phyloP scores from a whole-genome alignment of 1,140 invertebrate genomes.

The Choristoneura fumiferana region DNA sequence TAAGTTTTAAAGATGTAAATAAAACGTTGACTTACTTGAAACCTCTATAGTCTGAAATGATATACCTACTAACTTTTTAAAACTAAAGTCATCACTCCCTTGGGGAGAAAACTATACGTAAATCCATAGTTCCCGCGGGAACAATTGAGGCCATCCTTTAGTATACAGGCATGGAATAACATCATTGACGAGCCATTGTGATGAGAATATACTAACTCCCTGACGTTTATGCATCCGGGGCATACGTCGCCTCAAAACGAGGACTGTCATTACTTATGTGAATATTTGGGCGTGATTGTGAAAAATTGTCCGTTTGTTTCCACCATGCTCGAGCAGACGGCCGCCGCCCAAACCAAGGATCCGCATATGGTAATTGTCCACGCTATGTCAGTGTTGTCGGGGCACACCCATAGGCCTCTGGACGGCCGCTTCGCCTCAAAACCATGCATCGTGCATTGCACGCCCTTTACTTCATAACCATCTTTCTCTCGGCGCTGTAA shows the following conservation, averaged over 20 bases:
- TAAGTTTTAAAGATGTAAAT: no score
- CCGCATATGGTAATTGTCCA: conserved; percentile 89
- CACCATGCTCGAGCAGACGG: conserved; percentile 81
- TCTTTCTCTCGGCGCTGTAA: neutral
- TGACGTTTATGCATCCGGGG: no score
- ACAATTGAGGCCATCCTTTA: no score
- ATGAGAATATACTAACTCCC: no score
- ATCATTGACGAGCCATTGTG: no score
- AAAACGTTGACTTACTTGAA: no score
- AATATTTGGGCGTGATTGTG: conserved; percentile 43
- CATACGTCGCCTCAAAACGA: neutral
- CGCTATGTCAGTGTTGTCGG: conserved; percentile 64
- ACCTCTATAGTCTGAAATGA: no score
- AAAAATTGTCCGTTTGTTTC: conserved; percentile 62
- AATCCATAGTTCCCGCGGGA: no score
- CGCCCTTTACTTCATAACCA: conserved; percentile 39
- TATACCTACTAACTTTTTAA: no score
- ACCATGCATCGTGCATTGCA: conserved; percentile 70
- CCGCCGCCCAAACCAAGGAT: conserved; percentile 92
- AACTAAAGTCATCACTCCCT: no score
- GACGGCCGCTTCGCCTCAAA: conserved; percentile 71
- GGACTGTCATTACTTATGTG: conserved; percentile 4
- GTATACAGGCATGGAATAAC: no score
- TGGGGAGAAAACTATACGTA: no score
- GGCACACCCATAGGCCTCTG: conserved; percentile 53